Percentiles rank a stretch among this genome's conserved stretches.
Conservation (phyloP, 2,797 vertebrate species). For the Dendrocincla fuliginosa region DNA sequence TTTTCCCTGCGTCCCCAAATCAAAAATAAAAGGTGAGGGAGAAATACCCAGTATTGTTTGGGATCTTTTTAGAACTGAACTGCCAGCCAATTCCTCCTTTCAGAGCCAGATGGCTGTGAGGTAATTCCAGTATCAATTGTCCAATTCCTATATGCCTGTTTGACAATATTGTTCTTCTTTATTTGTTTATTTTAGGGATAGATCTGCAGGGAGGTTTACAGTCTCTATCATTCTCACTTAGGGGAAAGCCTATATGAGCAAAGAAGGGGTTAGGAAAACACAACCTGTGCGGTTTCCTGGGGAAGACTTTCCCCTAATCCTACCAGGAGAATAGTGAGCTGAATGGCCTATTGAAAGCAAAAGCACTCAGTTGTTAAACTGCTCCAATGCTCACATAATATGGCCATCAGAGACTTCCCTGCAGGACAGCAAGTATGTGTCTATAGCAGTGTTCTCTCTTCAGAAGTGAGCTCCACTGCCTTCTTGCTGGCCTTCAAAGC, state of each 20-base stretch:
- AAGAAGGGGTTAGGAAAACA: neutral
- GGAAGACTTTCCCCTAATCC: neutral
- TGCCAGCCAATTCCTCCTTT: constrained; percentile 44
- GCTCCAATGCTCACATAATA: neutral
- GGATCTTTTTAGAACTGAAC: constrained; percentile 11
- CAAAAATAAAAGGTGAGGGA: neutral
- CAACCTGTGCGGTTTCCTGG: neutral
- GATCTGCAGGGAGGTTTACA: neutral
- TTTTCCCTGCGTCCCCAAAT: neutral
- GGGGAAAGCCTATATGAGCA: neutral
- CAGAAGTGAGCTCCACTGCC: neutral
- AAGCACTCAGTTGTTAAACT: neutral
- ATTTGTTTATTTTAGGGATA: constrained; percentile 46
- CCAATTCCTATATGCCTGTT: constrained; percentile 55
- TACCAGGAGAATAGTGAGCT: neutral
- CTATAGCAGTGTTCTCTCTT: neutral
- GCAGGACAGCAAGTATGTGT: neutral
- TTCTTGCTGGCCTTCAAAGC: neutral
- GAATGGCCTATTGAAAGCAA: neutral
- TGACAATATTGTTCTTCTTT: constrained; percentile 46
- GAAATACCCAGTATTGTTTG: neutral
- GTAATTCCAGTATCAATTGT: constrained; percentile 46
- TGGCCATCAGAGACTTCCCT: neutral
- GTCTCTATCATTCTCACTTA: neutral
- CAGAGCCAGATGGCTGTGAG: constrained; percentile 49